These are phyloP conservation scores for Nephotettix cincticeps DNA, from an alignment of 1,140 invertebrate species.

Conservation along the genomic window DNA sequence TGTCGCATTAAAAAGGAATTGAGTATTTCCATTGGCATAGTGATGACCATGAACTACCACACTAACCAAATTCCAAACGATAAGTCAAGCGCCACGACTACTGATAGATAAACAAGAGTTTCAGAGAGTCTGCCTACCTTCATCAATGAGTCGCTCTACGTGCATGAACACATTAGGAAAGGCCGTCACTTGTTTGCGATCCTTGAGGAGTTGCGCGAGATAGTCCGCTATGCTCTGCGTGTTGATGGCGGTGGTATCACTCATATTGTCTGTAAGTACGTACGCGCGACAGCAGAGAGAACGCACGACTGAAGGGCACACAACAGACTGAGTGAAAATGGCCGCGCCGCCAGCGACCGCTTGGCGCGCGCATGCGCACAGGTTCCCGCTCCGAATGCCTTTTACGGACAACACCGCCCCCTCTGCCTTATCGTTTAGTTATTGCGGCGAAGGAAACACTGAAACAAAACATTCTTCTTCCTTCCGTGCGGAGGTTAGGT, in stretches of 20 bases:
- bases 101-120: no score
- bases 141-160: slow-evolving; percentile 97
- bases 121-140: slow-evolving; percentile 77
- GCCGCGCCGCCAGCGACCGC: background rate
- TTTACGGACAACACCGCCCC: slow-evolving; percentile 14
- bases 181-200: slow-evolving; percentile 98
- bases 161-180: slow-evolving; percentile 99
- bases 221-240: slow-evolving; percentile 98
- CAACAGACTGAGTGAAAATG: slow-evolving; percentile 17
- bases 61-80: no score
- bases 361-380: slow-evolving; percentile 12
- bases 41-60: no score
- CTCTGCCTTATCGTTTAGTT: background rate
- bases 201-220: slow-evolving; percentile 99
- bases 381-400: background rate
- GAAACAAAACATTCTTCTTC: background rate
- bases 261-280: slow-evolving; percentile 13
- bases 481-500: background rate
- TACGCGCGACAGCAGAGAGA: background rate
- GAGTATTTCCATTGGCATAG: no score
- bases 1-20: no score
- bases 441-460: no score
- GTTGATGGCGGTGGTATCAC: slow-evolving; percentile 29
- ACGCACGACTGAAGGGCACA: background rate
- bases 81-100: no score